phyloP scores from a whole-genome alignment of 2,113 vertebrate genomes.

The Chionis minor region DNA sequence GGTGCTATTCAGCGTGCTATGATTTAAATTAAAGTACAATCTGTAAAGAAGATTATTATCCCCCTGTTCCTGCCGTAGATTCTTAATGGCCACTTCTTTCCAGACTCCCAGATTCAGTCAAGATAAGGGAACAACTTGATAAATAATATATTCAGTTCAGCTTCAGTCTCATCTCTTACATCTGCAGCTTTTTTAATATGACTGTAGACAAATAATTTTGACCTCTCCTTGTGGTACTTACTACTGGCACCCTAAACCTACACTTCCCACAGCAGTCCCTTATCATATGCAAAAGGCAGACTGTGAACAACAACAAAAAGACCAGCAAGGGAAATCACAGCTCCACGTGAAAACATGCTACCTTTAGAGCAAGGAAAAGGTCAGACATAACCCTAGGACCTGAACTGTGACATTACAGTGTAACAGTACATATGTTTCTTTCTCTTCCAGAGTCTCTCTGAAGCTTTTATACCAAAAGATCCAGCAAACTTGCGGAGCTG shows the following conservation, averaged over 20 bases:
- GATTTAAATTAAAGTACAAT: constrained; percentile 4
- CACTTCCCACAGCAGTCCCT: rapidly evolving
- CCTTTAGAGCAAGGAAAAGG: not conserved
- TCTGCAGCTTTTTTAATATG: not conserved
- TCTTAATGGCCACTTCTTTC: not conserved
- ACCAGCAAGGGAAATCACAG: not conserved
- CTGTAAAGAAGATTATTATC: constrained; percentile 10
- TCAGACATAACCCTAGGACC: not conserved
- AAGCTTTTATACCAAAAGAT: not conserved
- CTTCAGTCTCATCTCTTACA: not conserved
- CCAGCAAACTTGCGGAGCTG: not conserved
- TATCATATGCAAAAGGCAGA: not conserved
- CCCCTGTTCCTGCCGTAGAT: not conserved
- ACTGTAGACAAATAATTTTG: not conserved
- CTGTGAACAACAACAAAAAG: not conserved
- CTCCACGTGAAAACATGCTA: not conserved
- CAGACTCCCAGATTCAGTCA: not conserved
- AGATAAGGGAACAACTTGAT: not conserved
- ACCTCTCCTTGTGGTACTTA: not conserved
- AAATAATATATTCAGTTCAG: not conserved
- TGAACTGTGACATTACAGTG: not conserved
- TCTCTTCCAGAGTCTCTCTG: not conserved
- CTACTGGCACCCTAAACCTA: not conserved
- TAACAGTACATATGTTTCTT: not conserved
- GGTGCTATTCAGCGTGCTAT: not conserved